These are phyloP conservation scores for Automeris io DNA, from an alignment of 2,888 invertebrate species.

Conservation along the genomic window DNA sequence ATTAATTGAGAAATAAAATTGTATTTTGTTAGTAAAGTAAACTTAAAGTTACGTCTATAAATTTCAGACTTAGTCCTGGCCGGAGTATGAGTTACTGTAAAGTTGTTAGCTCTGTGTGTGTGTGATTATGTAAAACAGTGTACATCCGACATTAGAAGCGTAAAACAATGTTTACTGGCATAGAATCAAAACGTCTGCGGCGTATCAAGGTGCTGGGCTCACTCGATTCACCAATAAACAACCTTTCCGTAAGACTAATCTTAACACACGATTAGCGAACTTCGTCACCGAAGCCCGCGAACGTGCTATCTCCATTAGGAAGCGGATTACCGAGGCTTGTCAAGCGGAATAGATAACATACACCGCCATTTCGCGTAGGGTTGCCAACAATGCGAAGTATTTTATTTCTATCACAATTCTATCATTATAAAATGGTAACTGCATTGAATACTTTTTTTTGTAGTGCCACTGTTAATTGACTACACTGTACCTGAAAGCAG, in stretches of 20 bases:
- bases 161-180: conserved; percentile 1
- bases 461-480: too few relatives aligned
- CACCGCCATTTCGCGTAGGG: conserved; percentile 13
- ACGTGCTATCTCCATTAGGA: conserved; percentile 47
- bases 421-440: too few relatives aligned
- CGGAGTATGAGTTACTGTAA: too few relatives aligned
- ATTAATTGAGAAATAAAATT: too few relatives aligned
- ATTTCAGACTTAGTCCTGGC: too few relatives aligned
- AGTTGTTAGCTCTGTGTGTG: too few relatives aligned
- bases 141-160: too few relatives aligned
- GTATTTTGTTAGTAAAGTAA: too few relatives aligned
- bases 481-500: too few relatives aligned
- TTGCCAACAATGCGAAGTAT: background rate
- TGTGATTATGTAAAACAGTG: too few relatives aligned
- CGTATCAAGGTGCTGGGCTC: conserved; percentile 1
- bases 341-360: conserved; percentile 45
- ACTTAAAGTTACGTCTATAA: too few relatives aligned
- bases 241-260: conserved; percentile 32
- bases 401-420: background rate
- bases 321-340: conserved; percentile 47
- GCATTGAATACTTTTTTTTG: too few relatives aligned
- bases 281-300: conserved; percentile 39
- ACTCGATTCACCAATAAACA: conserved; percentile 21
- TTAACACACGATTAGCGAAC: conserved; percentile 44
- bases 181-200: conserved; percentile 1